Conservation (phyloP, 2,797 vertebrate species). For the Pantherophis alleghaniensis region DNA sequence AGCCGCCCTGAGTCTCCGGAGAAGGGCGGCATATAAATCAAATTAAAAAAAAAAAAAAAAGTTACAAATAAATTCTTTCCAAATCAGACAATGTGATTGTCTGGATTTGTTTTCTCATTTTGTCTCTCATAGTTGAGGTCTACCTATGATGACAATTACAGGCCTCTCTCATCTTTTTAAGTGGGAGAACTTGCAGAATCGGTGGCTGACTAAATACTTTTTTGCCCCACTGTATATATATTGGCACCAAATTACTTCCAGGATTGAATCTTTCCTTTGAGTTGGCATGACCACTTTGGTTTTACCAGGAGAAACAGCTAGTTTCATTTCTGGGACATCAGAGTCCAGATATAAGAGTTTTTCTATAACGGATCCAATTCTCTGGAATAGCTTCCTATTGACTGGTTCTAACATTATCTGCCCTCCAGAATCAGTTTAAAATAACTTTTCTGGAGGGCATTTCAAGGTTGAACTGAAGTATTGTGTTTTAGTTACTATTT, state of each 20-base stretch:
- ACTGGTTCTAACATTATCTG: neutral
- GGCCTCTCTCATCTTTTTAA: no score
- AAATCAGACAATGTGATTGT: no score
- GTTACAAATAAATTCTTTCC: no score
- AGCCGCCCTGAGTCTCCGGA: no score
- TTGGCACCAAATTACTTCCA: neutral
- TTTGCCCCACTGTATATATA: neutral
- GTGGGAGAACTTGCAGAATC: no score
- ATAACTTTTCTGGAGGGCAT: neutral
- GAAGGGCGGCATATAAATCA: no score
- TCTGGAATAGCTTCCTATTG: neutral
- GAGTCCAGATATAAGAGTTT: neutral
- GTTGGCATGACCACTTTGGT: neutral
- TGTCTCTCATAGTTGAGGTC: no score
- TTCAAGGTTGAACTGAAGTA: neutral
- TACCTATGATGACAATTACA: no score
- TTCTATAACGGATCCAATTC: neutral
- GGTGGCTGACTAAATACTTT: no score
- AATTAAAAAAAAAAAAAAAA: no score
- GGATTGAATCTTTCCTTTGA: neutral
- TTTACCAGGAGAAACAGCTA: neutral
- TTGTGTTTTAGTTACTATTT: neutral
- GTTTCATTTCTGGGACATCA: neutral
- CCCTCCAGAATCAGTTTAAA: neutral
- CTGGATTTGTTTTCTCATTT: no score